Percentiles rank a stretch among this genome's conserved stretches.
Conservation (phyloP, 2,113 vertebrate species). For the Percina caprodes region DNA sequence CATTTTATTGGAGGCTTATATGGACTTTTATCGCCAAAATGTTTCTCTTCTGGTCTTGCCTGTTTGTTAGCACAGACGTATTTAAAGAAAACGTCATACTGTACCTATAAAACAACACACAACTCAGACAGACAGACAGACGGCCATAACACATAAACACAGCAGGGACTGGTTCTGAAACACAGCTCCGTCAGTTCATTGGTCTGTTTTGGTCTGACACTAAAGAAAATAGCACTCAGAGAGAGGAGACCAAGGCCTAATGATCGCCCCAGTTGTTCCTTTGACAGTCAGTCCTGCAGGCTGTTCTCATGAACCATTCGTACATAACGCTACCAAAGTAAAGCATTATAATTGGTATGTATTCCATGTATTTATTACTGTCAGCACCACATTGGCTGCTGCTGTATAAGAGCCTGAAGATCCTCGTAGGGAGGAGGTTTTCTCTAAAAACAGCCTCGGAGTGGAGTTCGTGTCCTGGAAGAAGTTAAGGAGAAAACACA, state of each 20-base stretch:
- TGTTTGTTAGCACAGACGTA: slow-evolving; percentile 2
- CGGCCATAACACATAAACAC: background rate
- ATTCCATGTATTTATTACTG: no score
- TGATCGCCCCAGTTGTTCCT: background rate
- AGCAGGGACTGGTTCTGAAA: background rate
- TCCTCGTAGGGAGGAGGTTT: no score
- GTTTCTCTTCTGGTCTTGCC: slow-evolving; percentile 18
- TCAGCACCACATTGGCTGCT: no score
- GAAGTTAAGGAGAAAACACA: no score
- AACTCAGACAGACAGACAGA: background rate
- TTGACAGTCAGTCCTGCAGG: background rate
- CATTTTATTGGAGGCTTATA: slow-evolving; percentile 3
- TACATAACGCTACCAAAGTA: no score
- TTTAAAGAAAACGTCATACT: slow-evolving; percentile 4
- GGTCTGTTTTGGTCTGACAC: slow-evolving; percentile 39
- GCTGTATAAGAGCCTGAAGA: no score
- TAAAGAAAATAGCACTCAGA: background rate
- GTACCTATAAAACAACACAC: slow-evolving; percentile 6
- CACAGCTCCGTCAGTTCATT: background rate
- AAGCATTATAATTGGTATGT: no score
- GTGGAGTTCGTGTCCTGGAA: no score
- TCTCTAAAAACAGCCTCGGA: no score
- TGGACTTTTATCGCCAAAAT: slow-evolving; percentile 10
- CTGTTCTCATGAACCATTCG: no score
- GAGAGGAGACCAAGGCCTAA: background rate